Conservation (phyloP, 2,888 invertebrate genomes). For the Nesidiocoris tenuis region DNA sequence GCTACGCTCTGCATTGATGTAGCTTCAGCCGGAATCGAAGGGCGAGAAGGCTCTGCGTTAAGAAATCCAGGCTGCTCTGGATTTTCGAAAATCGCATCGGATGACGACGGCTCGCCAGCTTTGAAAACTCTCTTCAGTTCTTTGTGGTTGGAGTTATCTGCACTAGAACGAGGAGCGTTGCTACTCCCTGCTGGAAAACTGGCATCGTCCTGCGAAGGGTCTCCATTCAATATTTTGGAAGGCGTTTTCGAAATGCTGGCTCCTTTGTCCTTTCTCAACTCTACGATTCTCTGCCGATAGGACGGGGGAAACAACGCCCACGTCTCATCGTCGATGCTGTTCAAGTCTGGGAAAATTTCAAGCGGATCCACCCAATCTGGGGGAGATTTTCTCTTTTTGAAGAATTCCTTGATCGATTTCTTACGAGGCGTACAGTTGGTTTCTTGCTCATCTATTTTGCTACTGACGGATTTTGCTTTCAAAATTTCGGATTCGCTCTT, state of each 20-base stretch:
- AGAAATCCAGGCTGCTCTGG: neutral
- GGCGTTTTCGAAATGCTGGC: neutral
- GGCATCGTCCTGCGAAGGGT: neutral
- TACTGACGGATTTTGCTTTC: too few relatives aligned
- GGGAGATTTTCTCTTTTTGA: neutral
- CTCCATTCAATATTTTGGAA: neutral
- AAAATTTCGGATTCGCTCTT: constrained; percentile 46
- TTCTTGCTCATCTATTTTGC: neutral
- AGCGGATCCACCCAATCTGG: constrained; percentile 51
- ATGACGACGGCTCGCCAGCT: neutral
- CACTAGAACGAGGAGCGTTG: neutral
- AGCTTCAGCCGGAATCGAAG: constrained; percentile 62
- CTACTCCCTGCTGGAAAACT: too few relatives aligned
- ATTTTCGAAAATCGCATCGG: too few relatives aligned
- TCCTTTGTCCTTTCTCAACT: constrained; percentile 51
- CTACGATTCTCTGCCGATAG: constrained; percentile 54
- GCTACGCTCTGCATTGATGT: constrained; percentile 60
- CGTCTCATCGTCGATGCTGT: constrained; percentile 55
- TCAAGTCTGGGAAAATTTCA: constrained; percentile 57
- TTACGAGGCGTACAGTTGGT: neutral
- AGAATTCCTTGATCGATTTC: constrained; percentile 19
- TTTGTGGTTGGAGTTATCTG: neutral
- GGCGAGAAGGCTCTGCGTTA: neutral
- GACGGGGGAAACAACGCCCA: constrained; percentile 55
- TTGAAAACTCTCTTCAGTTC: neutral